Evolutionary conservation across 2,113 vertebrate genomes (phyloP).

Genomic region (Cyprinodon brontotheroides): DNA sequence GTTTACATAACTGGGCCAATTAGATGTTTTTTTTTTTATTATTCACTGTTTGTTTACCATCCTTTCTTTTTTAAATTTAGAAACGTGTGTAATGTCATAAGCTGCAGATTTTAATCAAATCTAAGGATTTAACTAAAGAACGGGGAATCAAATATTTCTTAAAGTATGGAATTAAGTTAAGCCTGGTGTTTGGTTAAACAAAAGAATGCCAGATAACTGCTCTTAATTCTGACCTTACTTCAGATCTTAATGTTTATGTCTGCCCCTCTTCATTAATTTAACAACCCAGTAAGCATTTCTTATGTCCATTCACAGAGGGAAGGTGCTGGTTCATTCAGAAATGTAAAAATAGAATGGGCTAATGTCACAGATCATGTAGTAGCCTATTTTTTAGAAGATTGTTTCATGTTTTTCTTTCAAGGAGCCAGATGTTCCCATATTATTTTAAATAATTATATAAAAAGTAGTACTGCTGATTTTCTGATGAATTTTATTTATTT

Average conservation of each 20-base stretch:
- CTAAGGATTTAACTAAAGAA: not conserved
- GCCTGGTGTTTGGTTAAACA: not conserved
- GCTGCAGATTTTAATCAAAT: not conserved
- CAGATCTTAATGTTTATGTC: constrained; percentile 5
- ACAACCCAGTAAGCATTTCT: not conserved
- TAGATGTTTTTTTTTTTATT: too few species aligned
- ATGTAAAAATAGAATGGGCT: not conserved
- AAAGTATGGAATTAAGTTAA: not conserved
- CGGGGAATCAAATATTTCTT: not conserved
- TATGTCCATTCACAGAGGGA: not conserved
- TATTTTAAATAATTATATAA: not conserved
- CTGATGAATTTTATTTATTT: not conserved
- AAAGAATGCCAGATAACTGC: not conserved
- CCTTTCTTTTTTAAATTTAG: not conserved
- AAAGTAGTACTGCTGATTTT: not conserved
- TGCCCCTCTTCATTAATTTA: not conserved
- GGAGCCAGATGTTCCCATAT: not conserved
- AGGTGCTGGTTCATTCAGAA: not conserved
- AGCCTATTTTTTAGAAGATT: not conserved
- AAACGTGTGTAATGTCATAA: not conserved
- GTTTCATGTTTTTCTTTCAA: not conserved
- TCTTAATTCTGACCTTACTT: not conserved
- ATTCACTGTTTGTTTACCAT: not conserved
- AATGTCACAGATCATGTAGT: not conserved
- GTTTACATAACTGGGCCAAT: not conserved